phyloP scores from a whole-genome alignment of 2,113 vertebrate species.

The Sapayoa aenigma region DNA sequence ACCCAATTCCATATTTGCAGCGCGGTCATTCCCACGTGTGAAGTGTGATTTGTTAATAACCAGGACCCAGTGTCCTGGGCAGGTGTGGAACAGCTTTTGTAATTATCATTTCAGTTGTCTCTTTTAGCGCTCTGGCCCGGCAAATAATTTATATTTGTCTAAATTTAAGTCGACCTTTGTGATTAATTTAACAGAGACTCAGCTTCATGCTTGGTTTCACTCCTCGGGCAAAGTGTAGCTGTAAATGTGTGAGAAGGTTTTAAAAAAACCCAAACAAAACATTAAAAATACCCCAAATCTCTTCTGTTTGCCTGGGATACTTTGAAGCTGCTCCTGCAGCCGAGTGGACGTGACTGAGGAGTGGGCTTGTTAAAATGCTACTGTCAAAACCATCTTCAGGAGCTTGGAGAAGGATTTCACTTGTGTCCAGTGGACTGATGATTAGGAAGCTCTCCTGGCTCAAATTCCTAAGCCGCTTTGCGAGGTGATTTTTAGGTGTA shows the following conservation, averaged over 20 bases:
- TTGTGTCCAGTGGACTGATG: background rate
- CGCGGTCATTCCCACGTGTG: fast-evolving
- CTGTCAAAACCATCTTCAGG: background rate
- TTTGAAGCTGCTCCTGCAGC: background rate
- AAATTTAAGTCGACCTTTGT: background rate
- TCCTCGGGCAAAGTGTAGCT: background rate
- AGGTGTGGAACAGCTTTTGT: background rate
- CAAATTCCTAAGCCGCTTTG: no score
- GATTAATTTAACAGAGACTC: background rate
- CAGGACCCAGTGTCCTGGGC: background rate
- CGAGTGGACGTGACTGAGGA: fast-evolving
- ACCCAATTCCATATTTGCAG: fast-evolving
- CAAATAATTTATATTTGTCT: background rate
- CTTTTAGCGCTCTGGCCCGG: background rate
- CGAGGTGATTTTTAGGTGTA: no score
- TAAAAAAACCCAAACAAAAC: background rate
- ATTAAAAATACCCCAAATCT: background rate
- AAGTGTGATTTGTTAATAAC: background rate
- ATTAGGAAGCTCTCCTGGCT: background rate
- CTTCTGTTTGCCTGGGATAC: background rate
- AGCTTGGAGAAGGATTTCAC: background rate
- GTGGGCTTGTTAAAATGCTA: fast-evolving
- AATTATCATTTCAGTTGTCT: fast-evolving
- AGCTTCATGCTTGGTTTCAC: fast-evolving
- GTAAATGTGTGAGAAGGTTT: background rate